These are phyloP conservation scores for Labeo catla DNA, from an alignment of 2,113 vertebrate genomes.

Conservation along the genomic window DNA sequence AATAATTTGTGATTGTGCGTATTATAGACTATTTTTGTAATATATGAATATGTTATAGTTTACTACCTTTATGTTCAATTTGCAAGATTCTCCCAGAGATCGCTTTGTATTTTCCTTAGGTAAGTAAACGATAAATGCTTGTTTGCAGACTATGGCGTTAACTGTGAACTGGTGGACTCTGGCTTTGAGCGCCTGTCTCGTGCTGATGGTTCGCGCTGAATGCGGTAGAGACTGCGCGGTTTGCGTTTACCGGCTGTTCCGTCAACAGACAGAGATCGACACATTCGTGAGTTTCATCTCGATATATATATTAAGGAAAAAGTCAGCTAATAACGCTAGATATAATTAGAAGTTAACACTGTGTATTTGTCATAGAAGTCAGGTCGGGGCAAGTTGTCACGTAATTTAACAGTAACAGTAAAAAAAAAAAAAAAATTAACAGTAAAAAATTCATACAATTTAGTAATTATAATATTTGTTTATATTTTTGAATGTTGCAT, in stretches of 20 bases:
- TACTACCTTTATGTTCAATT: neutral
- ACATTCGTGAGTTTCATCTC: conserved; percentile 78
- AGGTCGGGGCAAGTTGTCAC: conserved; percentile 7
- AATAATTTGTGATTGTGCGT: neutral
- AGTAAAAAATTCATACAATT: neutral
- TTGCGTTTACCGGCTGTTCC: conserved; percentile 82
- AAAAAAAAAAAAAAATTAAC: neutral
- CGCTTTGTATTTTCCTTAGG: neutral
- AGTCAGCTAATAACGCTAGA: neutral
- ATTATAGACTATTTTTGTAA: neutral
- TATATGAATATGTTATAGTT: neutral
- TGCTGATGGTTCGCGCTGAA: conserved; percentile 73
- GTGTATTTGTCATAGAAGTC: neutral
- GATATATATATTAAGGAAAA: neutral
- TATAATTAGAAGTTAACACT: neutral
- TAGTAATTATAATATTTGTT: neutral
- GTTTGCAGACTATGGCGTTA: conserved; percentile 53
- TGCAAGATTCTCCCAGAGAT: neutral
- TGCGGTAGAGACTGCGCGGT: conserved; percentile 86
- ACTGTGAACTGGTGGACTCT: conserved; percentile 50
- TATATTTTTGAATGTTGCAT: neutral
- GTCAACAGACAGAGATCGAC: conserved; percentile 75
- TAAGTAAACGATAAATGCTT: neutral
- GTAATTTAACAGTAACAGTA: neutral
- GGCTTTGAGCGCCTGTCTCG: conserved; percentile 76